These are phyloP conservation scores for Brachypteracias leptosomus DNA, from an alignment of 2,113 vertebrate species.

Conservation along the genomic window DNA sequence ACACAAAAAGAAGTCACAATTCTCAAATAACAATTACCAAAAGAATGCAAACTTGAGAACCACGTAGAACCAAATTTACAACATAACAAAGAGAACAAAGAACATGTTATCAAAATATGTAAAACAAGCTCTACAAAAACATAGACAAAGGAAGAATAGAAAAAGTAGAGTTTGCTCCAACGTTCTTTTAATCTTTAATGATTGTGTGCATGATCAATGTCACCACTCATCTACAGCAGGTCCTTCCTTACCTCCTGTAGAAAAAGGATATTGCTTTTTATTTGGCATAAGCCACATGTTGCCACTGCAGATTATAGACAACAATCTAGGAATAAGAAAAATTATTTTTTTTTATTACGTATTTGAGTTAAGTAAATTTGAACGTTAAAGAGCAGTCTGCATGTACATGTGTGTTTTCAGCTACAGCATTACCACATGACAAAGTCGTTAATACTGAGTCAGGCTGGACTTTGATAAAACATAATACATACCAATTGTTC, in stretches of 20 bases:
- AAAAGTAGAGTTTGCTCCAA: background rate
- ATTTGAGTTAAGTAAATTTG: background rate
- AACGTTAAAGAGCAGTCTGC: background rate
- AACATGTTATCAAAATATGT: background rate
- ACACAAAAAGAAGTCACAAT: background rate
- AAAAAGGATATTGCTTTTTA: background rate
- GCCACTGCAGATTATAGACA: too few species aligned
- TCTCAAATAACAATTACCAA: background rate
- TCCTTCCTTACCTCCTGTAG: background rate
- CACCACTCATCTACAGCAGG: background rate
- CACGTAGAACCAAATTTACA: background rate
- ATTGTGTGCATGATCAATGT: background rate
- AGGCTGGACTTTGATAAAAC: too few species aligned
- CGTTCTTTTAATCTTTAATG: background rate
- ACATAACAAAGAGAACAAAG: background rate
- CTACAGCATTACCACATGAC: background rate
- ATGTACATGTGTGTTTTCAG: background rate
- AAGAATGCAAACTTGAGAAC: background rate
- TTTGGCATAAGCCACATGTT: background rate
- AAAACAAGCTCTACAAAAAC: background rate
- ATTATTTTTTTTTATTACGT: background rate
- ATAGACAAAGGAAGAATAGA: background rate
- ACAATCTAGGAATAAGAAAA: background rate
- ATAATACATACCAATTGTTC: background rate
- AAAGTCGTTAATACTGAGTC: fast-evolving